Evolutionary conservation across 2,888 invertebrate genomes (phyloP), one percentile per base, ranked within the genome.

Genomic region (Iphiclides podalirius): DNA sequence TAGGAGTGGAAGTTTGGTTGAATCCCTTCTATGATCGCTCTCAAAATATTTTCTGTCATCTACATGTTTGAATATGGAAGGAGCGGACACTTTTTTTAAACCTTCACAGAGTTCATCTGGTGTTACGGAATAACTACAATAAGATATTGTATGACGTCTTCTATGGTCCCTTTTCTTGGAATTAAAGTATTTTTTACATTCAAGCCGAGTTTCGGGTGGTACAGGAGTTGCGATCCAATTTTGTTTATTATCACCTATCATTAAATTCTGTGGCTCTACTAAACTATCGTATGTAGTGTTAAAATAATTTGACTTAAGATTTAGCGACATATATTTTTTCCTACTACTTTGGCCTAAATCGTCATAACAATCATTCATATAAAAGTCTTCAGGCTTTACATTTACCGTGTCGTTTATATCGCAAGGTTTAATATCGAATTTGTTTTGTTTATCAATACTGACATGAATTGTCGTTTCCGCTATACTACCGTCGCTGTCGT

Each of bases 381-480:
- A n/a, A 17, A 14, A 33, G 11, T 8, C n/a, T 12, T 48, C 41
- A n/a, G 42, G 36, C 37, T 41, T 20, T 9, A 20, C 1, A 36
- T 37, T 41, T 11, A 37, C 15, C 14, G 8, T 31, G 31, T 47
- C 31, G 11, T 36, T 46, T 52, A 47, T 46, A 35, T 48, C 49
- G 28, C 49, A 49, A 8, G 54, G 59, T 6, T 72, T 61, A 15
- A 41, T 45, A 47, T 75, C 67, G 13, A 60, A 50, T 59, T 63
- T 72, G 43, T 62, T 73, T 55, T 72, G 70, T 55, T 70, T 79
- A 6, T 86, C 84, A 59, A 81, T 72, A 56, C 75, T 87, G 34
- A 89, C 67, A 52, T 90, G 83, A 41, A 90, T 88, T 40, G 89
- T 90, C 1, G 88, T 89, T 70, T 90, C 89, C 36, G 86, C 87